Conservation (phyloP, 2,797 vertebrate genomes). For the Chaetodon trifasciatus region DNA sequence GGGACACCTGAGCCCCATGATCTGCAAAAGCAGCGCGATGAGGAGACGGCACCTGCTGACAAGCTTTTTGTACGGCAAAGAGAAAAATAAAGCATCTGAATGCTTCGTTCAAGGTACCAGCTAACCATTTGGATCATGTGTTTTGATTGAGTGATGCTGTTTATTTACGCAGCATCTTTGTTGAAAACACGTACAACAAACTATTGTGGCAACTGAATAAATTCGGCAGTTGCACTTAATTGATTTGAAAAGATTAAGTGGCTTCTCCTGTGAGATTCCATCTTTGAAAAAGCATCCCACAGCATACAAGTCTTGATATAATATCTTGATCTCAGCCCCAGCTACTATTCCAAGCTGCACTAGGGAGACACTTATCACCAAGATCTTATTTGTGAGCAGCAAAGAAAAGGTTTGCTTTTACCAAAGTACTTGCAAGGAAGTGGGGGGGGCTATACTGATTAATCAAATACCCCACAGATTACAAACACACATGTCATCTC, state of each 20-base stretch:
- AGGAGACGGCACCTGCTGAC: constrained; percentile 19
- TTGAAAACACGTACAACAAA: constrained; percentile 3
- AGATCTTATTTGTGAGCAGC: constrained; percentile 28
- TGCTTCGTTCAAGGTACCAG: constrained; percentile 14
- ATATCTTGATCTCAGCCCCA: constrained; percentile 28
- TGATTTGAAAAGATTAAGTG: constrained; percentile 36
- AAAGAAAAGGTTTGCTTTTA: constrained; percentile 28
- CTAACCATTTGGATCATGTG: constrained; percentile 3
- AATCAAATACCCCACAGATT: neutral
- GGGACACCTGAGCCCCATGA: constrained; percentile 59
- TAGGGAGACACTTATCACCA: constrained; percentile 12
- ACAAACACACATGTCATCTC: constrained; percentile 25
- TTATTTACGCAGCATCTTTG: neutral
- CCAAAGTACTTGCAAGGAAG: constrained; percentile 4
- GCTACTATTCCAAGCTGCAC: constrained; percentile 15
- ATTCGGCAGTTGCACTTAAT: constrained; percentile 22
- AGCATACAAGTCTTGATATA: constrained; percentile 14
- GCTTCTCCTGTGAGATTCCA: constrained; percentile 19
- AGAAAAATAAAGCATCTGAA: constrained; percentile 16
- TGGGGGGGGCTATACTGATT: neutral
- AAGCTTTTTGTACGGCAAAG: constrained; percentile 20
- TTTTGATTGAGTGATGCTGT: neutral
- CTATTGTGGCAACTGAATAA: constrained; percentile 7
- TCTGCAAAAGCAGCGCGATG: constrained; percentile 23
- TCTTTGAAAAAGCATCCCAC: constrained; percentile 25